These are phyloP conservation scores for Acropternis orthonyx DNA, from an alignment of 2,797 vertebrate genomes.

Conservation along the genomic window DNA sequence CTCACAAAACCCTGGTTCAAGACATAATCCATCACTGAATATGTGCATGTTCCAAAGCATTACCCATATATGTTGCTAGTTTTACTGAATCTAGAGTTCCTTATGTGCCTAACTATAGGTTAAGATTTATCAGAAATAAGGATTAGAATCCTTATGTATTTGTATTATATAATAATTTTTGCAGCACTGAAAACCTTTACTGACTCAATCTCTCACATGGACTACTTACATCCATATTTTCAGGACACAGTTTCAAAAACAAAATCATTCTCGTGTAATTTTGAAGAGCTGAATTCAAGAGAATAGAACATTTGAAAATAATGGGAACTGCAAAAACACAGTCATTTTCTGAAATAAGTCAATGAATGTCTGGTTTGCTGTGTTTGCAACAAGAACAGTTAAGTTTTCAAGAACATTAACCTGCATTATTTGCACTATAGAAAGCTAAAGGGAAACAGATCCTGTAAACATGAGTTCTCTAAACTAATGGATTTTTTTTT, in stretches of 20 bases:
- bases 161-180: neutral
- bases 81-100: neutral
- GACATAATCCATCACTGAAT: neutral
- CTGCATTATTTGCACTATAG: neutral
- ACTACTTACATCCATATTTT: neutral
- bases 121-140: neutral
- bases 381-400: neutral
- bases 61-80: neutral
- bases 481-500: neutral
- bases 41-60: neutral
- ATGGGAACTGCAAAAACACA: neutral
- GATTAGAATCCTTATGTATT: neutral
- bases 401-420: neutral
- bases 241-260: neutral
- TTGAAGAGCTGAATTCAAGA: neutral
- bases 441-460: neutral
- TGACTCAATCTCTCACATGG: neutral
- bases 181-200: neutral
- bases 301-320: neutral
- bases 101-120: neutral
- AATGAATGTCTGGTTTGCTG: neutral
- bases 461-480: neutral
- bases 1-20: neutral
- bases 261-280: slow-evolving; percentile 1
- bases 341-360: neutral